Base-by-base conservation (phyloP, 2,797 vertebrate species). In the Gallinago solitaria region DNA sequence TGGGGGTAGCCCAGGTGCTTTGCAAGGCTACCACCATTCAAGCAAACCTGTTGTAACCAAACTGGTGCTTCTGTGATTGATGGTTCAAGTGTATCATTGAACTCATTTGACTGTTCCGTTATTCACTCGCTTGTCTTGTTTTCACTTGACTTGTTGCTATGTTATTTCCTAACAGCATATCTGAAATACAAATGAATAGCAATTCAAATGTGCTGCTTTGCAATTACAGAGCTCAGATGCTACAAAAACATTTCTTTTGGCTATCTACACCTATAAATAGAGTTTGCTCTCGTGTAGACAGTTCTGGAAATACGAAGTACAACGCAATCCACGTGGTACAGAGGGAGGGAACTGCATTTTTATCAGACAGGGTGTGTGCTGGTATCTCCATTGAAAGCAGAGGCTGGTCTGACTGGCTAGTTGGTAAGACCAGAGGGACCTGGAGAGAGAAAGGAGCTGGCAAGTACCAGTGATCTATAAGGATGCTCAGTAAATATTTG, bases 241-340 rank as follows among this genome's bases (percentile, higher is more conserved):
- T 89, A 47, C 41, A 81, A 64, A 88, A 86, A 7, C 32, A 9
- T 61, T 83, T 51, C 0, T 85, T 91, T 79, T 16, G 9, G 5
- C 2, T 71, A 45, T 65, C 17, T 64, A 9, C 59, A 33, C 57
- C 19, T 78, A 12, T 59, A 50, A 90, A 60, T 43, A 77, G 39
- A 70, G 27, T n/a, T 47, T 82, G 35, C 43, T 83, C 3, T 82
- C 12, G 19, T 30, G 16, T 27, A 41, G 33, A 18, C n/a, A 50
- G 1, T 63, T 94, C 35, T 77, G 61, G 35, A 89, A 93, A 48
- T 54, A 8, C 0, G 18, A 50, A 93, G 23, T 79, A 50, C 33
- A 57, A 37, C 0, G 2, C 8, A 39, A 3, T 61, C 53, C n/a
- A 50, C 35, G 1, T 11, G 76, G 20, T 27, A 6, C 12, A 30